Base-by-base conservation (phyloP, 2,888 invertebrate species). In the Phasia obesa region DNA sequence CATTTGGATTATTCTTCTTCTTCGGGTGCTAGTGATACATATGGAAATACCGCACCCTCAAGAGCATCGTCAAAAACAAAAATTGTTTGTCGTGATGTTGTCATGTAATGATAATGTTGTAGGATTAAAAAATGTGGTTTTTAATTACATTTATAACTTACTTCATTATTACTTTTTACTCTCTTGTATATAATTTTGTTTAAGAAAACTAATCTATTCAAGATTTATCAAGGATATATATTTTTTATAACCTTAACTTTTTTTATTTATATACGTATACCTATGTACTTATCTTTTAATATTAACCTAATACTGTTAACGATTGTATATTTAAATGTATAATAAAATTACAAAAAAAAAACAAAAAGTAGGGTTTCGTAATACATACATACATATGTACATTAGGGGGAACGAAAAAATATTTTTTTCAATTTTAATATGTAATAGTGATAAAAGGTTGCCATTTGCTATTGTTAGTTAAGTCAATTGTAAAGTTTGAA, bases 1-100 rank as follows among this genome's bases (percentile, higher is more conserved):
- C 89, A 91, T 83, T 84, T 89, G n/a, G 91, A 91, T 75, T 90
- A 89, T 84, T 88, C 89, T 31, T 90, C 89, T 49, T 88, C 90
- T 1, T 88, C 89, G 55, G 86, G 85, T 19, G 86, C 84, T 57
- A 88, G 88, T 31, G 87, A 87, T n/a, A 78, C 79, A 9, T 86
- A 85, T 49, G 84, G 84, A 35, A 64, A 78, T 57, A 62, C 74
- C 11, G 76, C 69, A n/a, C 62, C 84, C 0, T 86, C 86, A 11
- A 86, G 87, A 35, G 74, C 87, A 6, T 86, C 89, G 1, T 88
- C 88, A 51, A 89, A 88, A 62, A 86, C 88, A 21, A 89, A 88
- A 85, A 89, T 90, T 76, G 88, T 89, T 19, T 89, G 90, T 77
- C 88, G 88, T n/a, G 90, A 91, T 86, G 90, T 90, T 55, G 87